Evolutionary conservation across 2,888 invertebrate genomes (phyloP).

Genomic region (Carpatolechia fugitivella): DNA sequence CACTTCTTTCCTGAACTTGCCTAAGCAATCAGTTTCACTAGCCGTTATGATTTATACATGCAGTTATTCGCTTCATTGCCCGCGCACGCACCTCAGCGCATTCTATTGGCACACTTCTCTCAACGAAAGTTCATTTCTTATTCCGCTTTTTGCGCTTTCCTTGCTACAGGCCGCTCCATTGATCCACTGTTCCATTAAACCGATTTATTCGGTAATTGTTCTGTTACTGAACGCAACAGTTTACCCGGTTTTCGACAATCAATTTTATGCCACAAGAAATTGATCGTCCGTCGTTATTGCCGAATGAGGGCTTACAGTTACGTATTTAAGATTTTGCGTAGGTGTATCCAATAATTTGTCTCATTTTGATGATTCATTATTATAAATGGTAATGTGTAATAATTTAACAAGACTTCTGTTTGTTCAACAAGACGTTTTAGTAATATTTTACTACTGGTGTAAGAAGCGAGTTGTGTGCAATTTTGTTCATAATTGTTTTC

Average conservation of each 20-base stretch:
- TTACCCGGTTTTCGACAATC: constrained; percentile 23
- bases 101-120: constrained; percentile 65
- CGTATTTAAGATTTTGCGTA: not conserved
- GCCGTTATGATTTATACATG: constrained; percentile 46
- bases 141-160: constrained; percentile 62
- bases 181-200: constrained; percentile 45
- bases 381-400: not conserved
- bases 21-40: constrained; percentile 55
- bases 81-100: constrained; percentile 48
- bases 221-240: constrained; percentile 29
- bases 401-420: not conserved
- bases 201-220: constrained; percentile 43
- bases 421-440: not conserved
- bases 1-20: constrained; percentile 6
- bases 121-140: constrained; percentile 67
- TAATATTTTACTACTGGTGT: not conserved
- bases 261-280: constrained; percentile 6
- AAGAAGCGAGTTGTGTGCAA: not conserved
- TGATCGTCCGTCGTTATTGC: not conserved
- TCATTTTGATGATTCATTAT: not conserved
- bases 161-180: constrained; percentile 42
- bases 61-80: constrained; percentile 47
- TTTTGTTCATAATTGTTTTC: not conserved
- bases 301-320: not conserved
- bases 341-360: not conserved